Base-by-base conservation (phyloP, 2,797 vertebrate genomes). In the Poecilia velifera region DNA sequence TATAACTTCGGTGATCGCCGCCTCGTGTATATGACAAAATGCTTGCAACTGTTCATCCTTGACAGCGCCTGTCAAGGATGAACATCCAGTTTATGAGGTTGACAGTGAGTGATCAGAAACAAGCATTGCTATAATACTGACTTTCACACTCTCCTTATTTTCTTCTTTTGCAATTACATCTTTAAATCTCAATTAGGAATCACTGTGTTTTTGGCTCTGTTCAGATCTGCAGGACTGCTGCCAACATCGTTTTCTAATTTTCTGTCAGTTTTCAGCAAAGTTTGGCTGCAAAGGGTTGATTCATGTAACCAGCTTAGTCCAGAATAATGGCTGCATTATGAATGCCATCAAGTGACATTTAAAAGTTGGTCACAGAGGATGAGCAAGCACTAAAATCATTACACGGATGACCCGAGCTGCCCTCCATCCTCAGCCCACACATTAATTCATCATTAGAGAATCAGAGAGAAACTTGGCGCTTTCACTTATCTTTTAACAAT, bases 371-470 rank as follows among this genome's bases (percentile, higher is more conserved):
- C 36, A n/a, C 34, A 57, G 49, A 43, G 13, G 36, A 53, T 51
- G 34, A 74, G 51, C 73, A 74, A 41, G 49, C 13, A 16, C 34
- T 55, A 41, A 39, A 41, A 41, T 10, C 13, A 55, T 25, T 71
- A 71, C 68, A 71, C 22, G 14, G 41, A 71, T n/a, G 68, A 71
- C 68, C 68, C 25, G 25, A 43, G 39, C 68, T 71, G 68, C 39
- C 41, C 41, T 71, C 68, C 12, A 71, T 45, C 10, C 39, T 45
- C 68, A 43, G 68, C 82, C 64, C 45, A 68, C 66, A 41, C 39
- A 71, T 45, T n/a, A 71, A n/a, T 6, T 45, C 41, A 45, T 25
- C 8, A 45, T 71, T 71, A 71, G 10, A 43, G 68, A n/a, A 45
- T 45, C 68, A 45, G 41, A 41, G 41, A 5, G n/a, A n/a, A n/a